Conservation (phyloP, 1,140 invertebrate species). For the Fopius arisanus region DNA sequence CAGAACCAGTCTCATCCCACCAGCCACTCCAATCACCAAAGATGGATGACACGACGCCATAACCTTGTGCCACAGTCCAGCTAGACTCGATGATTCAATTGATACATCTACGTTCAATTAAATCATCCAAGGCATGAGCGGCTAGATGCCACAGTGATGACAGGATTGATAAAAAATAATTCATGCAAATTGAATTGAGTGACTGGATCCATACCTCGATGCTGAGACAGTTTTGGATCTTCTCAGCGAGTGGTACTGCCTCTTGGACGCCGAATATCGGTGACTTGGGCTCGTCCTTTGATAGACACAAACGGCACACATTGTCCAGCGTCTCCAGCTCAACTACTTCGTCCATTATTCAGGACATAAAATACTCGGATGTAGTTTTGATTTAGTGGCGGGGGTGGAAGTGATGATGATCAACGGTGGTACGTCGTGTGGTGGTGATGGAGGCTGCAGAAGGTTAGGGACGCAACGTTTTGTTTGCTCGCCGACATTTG, state of each 20-base stretch:
- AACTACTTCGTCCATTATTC: slow-evolving; percentile 54
- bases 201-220: slow-evolving; percentile 69
- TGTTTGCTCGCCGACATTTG: slow-evolving; percentile 49
- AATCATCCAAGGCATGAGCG: too few species aligned
- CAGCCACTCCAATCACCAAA: slow-evolving; percentile 13
- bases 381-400: not conserved
- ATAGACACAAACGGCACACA: slow-evolving; percentile 72
- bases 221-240: slow-evolving; percentile 70
- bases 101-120: too few species aligned
- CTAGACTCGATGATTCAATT: too few species aligned
- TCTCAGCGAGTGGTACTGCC: slow-evolving; percentile 64
- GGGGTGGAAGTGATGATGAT: not conserved
- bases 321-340: slow-evolving; percentile 51
- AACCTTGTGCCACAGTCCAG: not conserved
- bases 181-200: not conserved
- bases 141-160: too few species aligned
- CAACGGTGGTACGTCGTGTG: not conserved
- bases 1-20: not conserved
- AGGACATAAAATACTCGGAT: not conserved
- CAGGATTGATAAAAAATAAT: not conserved
- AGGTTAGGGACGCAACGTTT: slow-evolving; percentile 52
- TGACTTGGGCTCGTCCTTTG: slow-evolving; percentile 63
- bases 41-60: slow-evolving; percentile 4
- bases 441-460: not conserved
- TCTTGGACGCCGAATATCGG: slow-evolving; percentile 58